phyloP scores from a whole-genome alignment of 2,888 invertebrate genomes.

The Erynnis tages region DNA sequence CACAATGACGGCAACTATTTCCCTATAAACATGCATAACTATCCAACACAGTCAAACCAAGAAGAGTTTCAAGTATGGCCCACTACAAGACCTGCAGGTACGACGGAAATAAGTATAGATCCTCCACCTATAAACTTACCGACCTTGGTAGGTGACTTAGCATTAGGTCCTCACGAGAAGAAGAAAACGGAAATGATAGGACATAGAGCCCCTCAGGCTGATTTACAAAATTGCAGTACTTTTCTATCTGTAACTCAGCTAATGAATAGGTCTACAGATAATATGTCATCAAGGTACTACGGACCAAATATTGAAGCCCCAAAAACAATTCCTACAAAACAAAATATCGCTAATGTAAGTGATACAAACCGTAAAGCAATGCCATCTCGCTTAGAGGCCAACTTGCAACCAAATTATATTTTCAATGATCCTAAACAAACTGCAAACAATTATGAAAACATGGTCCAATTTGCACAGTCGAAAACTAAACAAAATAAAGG shows the following conservation, averaged over 20 bases:
- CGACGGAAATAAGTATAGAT: slow-evolving; percentile 74
- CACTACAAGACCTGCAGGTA: slow-evolving; percentile 64
- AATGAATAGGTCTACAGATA: slow-evolving; percentile 72
- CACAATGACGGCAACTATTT: slow-evolving; percentile 65
- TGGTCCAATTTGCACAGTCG: slow-evolving; percentile 53
- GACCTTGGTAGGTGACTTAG: slow-evolving; percentile 71
- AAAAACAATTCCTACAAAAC: slow-evolving; percentile 54
- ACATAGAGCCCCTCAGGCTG: slow-evolving; percentile 52
- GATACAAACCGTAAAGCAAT: slow-evolving; percentile 58
- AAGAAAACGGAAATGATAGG: slow-evolving; percentile 61
- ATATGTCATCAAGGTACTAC: slow-evolving; percentile 59
- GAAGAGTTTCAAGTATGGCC: slow-evolving; percentile 75
- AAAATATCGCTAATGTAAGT: slow-evolving; percentile 50
- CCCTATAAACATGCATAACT: slow-evolving; percentile 70
- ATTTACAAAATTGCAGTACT: slow-evolving; percentile 68
- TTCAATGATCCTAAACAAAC: slow-evolving; percentile 65
- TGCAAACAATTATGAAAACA: slow-evolving; percentile 55
- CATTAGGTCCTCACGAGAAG: slow-evolving; percentile 72
- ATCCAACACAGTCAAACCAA: slow-evolving; percentile 57
- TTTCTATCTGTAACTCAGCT: slow-evolving; percentile 74
- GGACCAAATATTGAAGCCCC: slow-evolving; percentile 50
- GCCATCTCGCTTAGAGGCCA: slow-evolving; percentile 54
- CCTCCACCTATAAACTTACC: slow-evolving; percentile 75
- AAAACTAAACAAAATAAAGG: slow-evolving; percentile 60
- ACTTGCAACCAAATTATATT: slow-evolving; percentile 61